A percentile compares a stretch with the other conserved stretches of the same genome.
phyloP scores from a whole-genome alignment of 1,140 invertebrate genomes.

The Zaprionus lachaisei region DNA sequence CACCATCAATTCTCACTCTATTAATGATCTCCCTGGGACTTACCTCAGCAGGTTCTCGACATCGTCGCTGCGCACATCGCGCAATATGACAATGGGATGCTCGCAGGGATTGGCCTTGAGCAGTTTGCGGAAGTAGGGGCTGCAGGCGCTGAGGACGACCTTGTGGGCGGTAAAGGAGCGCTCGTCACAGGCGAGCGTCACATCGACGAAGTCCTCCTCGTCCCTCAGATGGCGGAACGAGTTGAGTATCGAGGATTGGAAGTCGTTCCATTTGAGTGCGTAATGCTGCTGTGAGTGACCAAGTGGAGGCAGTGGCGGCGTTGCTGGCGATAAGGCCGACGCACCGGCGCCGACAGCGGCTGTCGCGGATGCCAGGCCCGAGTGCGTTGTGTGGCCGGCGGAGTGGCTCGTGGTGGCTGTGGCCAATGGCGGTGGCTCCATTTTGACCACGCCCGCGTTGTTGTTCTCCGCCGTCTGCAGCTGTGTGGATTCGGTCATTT shows the following conservation, averaged over 20 bases:
- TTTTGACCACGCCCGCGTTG: conserved; percentile 83
- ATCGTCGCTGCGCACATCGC: conserved; percentile 94
- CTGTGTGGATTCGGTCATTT: conserved; percentile 84
- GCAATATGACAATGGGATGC: conserved; percentile 96
- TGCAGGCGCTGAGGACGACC: conserved; percentile 95
- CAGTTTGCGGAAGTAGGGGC: conserved; percentile 94
- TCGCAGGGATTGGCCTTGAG: conserved; percentile 97
- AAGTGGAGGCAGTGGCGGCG: conserved; percentile 50
- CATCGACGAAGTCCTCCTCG: conserved; percentile 95
- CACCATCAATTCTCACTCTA: background rate
- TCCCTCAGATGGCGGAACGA: conserved; percentile 94
- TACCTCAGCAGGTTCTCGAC: conserved; percentile 95
- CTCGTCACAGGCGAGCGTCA: conserved; percentile 95
- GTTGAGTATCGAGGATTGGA: conserved; percentile 94
- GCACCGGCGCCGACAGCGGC: conserved; percentile 64
- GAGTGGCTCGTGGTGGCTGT: conserved; percentile 57
- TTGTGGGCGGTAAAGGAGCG: conserved; percentile 95
- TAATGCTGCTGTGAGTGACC: conserved; percentile 89
- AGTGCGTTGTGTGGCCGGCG: conserved; percentile 41
- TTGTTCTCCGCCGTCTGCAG: conserved; percentile 84
- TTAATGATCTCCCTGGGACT: background rate
- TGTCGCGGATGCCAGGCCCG: conserved; percentile 44
- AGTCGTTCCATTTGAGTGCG: conserved; percentile 96
- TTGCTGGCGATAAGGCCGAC: conserved; percentile 66
- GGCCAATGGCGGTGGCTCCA: conserved; percentile 81